phyloP scores from a whole-genome alignment of 1,140 invertebrate genomes.

The Asbolus verrucosus region DNA sequence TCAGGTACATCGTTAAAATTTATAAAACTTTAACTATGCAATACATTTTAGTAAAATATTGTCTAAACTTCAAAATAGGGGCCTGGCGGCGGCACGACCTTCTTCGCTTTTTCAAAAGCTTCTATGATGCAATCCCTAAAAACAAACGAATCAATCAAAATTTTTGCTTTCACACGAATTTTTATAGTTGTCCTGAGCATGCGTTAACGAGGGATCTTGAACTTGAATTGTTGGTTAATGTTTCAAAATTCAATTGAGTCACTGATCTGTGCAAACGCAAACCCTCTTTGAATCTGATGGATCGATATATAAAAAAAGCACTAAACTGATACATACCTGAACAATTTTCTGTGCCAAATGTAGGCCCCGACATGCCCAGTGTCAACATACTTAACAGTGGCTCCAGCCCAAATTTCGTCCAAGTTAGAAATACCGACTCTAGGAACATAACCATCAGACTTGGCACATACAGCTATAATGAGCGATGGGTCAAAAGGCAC shows the following conservation, averaged over 20 bases:
- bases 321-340: slow-evolving; percentile 57
- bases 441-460: slow-evolving; percentile 93
- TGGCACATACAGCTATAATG: slow-evolving; percentile 86
- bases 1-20: slow-evolving; percentile 36
- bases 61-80: slow-evolving; percentile 25
- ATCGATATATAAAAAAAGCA: too few species aligned
- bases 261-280: slow-evolving; percentile 21
- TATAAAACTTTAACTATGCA: slow-evolving; percentile 17
- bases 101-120: slow-evolving; percentile 73
- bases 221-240: slow-evolving; percentile 39
- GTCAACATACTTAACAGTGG: slow-evolving; percentile 87
- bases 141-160: slow-evolving; percentile 44
- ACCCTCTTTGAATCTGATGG: too few species aligned
- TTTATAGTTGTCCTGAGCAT: too few species aligned
- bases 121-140: slow-evolving; percentile 73
- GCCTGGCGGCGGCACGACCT: slow-evolving; percentile 62
- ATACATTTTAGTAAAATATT: neutral
- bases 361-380: slow-evolving; percentile 93
- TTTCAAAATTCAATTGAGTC: slow-evolving; percentile 20
- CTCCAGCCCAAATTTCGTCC: slow-evolving; percentile 92
- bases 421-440: slow-evolving; percentile 83
- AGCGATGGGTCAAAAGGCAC: slow-evolving; percentile 86
- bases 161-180: neutral
- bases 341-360: slow-evolving; percentile 66
- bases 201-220: slow-evolving; percentile 23